phyloP scores from a whole-genome alignment of 2,797 vertebrate species.

The Schizothorax lantsangensis region DNA sequence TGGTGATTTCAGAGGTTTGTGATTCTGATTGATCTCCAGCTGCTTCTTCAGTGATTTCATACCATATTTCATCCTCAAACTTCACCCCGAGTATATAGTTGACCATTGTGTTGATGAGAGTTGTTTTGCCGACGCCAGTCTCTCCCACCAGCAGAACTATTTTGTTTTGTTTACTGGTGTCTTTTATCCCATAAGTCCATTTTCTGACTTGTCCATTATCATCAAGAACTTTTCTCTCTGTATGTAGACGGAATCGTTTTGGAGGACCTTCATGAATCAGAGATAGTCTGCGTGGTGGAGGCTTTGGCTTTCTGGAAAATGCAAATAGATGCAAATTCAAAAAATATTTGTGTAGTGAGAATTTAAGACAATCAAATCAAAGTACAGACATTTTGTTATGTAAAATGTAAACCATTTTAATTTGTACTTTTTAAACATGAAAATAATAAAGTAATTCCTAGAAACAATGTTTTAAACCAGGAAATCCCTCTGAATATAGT shows the following conservation, averaged over 20 bases:
- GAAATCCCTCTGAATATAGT: too few relatives aligned
- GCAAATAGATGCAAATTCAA: neutral
- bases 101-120: conserved; percentile 6
- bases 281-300: neutral
- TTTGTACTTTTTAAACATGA: neutral
- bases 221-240: neutral
- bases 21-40: neutral
- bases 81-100: neutral
- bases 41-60: conserved; percentile 9
- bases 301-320: neutral
- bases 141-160: neutral
- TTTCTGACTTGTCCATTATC: neutral
- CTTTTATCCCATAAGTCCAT: neutral
- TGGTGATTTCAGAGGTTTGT: conserved; percentile 7
- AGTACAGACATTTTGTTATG: neutral
- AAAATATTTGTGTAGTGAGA: neutral
- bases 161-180: neutral
- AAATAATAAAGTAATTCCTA: neutral
- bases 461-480: neutral
- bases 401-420: too few relatives aligned
- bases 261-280: neutral
- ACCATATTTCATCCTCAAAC: neutral
- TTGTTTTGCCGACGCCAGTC: neutral
- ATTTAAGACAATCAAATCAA: neutral
- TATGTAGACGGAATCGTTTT: neutral